Evolutionary conservation across 2,888 invertebrate species (phyloP).

Genomic region (Orthonevra nobilis): DNA sequence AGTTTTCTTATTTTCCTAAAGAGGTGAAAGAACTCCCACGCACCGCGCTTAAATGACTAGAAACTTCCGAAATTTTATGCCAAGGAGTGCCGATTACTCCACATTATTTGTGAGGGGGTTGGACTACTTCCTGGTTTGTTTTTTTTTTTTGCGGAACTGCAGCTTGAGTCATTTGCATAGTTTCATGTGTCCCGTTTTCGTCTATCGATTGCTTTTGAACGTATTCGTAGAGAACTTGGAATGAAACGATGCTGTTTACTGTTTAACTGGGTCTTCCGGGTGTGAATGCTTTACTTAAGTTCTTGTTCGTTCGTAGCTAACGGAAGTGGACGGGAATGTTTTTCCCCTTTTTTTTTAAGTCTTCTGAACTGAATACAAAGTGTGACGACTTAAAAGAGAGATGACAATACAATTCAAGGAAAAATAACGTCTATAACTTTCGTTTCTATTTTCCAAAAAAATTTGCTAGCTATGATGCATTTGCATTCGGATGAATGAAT

Average conservation of each 20-base stretch:
- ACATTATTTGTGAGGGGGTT: too few species aligned
- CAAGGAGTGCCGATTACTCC: too few species aligned
- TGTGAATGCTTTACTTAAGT: neutral
- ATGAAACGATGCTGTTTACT: constrained; percentile 8
- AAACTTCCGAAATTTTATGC: too few species aligned
- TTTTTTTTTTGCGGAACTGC: constrained; percentile 1
- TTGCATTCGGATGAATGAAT: too few species aligned
- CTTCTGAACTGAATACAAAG: too few species aligned
- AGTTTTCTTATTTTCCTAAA: neutral
- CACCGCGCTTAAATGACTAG: too few species aligned
- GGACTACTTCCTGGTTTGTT: neutral
- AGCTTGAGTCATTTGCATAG: constrained; percentile 28
- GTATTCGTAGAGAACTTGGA: too few species aligned
- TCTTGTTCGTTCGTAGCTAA: neutral
- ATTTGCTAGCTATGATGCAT: too few species aligned
- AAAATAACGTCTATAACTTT: too few species aligned
- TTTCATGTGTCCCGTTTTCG: constrained; percentile 7
- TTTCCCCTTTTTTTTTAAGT: neutral
- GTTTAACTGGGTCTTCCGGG: neutral
- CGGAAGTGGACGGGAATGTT: neutral
- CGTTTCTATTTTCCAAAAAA: too few species aligned
- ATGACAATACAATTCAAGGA: too few species aligned
- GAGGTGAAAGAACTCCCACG: constrained; percentile 35
- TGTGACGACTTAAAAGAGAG: too few species aligned
- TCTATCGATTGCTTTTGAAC: constrained; percentile 39